Evolutionary conservation across 2,888 invertebrate species (phyloP), one percentile per base, ranked within the genome.

Genomic region (Synergus japonicus): DNA sequence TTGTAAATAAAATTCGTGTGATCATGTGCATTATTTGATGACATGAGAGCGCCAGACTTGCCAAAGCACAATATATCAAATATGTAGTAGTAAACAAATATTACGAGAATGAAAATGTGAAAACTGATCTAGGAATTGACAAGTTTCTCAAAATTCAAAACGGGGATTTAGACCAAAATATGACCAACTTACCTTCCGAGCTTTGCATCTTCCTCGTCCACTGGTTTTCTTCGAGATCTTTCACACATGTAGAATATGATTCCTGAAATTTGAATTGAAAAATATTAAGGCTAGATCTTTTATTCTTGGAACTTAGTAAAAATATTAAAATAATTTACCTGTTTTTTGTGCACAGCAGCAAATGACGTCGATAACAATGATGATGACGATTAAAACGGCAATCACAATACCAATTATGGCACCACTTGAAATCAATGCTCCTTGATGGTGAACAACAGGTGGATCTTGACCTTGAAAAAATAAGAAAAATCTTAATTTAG

Each of bases 331-430:
- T 7, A 37, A 37, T 79, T 85, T 86, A 93, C 93, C 93, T 86
- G 94, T 94, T 86, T 94, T 93, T 86, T 94, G 94, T 83, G 94
- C 92, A 93, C 95, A 94, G 91, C 96, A 96, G 90, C 98, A 97
- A 60, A 97, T 94, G 10, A 98, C 93, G 91, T 99, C 98, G 87
- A 98, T 95, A 85, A 95, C 90, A 86, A 95, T 89, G 82, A 95
- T 91, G 84, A 98, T 93, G 87, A 98, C 93, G 82, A 98, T 93
- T 83, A 98, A 94, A 84, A 97, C 93, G 64, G 96, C 96, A 81
- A 98, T 93, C 49, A 98, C 97, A 87, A 98, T 95, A 83, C 97
- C 97, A 86, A 98, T 96, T 87, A 98, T 97, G 79, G 96, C 95
- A 15, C 95, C 95, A 87, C 95, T 96, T 86, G 95, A 95, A 83